Evolutionary conservation across 2,888 invertebrate species (phyloP), one percentile per base, ranked within the genome.

Genomic region (Polydrusus tereticollis): DNA sequence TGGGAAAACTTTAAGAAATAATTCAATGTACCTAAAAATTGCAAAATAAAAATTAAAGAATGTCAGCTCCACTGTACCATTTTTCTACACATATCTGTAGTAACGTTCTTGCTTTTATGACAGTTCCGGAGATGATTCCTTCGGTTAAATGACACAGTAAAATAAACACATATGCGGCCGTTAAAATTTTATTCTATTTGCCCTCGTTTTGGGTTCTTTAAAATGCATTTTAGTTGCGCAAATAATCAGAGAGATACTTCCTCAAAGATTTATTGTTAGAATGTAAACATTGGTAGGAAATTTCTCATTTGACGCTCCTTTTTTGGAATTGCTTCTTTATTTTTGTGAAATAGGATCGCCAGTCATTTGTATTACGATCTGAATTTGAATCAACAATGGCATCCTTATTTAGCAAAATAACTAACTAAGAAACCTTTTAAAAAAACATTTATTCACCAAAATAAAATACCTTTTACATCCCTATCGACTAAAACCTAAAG

Each of bases 221-320:
- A 55, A 55, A 29, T 29, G 52, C 29, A 29, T 55, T 52, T 52
- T 14, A 33, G 47, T 64, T 23, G n/a, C 21, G 23, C 52, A 64
- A 52, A 64, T 36, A 52, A 29, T 64, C 52, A 38, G 52, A 52
- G 38, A 64, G 45, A 38, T 21, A 64, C 64, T 64, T 64, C 64
- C 64, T 38, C 52, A 50, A 38, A 52, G 52, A 52, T 47, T 18
- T 7, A 52, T 55, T 29, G 5, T 16, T 29, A 29, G 18, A 23
- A 47, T 10, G n/a, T 21, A 47, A 47, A 47, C 21, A 20, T 10
- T 10, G 41, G 7, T 3, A 20, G 45, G 20, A 3, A 45, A 2
- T 45, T 45, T 43, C 36, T 4, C 12, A 10, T 45, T 20, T 45
- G 12, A 20, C 45, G 20, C 45, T 20, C 18, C 45, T 45, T 45